Evolutionary conservation across 2,888 invertebrate species (phyloP).

Genomic region (Leptopilina syphax): DNA sequence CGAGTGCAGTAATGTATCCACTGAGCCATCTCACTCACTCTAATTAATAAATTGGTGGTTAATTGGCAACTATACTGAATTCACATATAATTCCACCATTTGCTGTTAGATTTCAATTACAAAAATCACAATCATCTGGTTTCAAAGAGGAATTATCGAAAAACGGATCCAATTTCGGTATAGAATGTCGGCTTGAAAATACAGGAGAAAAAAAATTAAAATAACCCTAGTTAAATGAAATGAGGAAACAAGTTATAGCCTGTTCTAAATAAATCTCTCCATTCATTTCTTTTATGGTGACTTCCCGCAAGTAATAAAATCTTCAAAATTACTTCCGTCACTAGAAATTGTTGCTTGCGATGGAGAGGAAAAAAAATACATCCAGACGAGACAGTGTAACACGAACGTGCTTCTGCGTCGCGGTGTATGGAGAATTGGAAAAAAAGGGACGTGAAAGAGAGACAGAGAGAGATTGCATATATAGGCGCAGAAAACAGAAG

Average conservation of each 20-base stretch:
- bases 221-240: not conserved
- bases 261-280: slow-evolving; percentile 22
- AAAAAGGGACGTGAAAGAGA: not conserved
- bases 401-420: slow-evolving; percentile 16
- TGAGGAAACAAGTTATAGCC: slow-evolving; percentile 13
- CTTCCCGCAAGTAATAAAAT: slow-evolving; percentile 40
- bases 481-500: slow-evolving; percentile 23
- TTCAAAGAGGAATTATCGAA: no score
- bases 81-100: no score
- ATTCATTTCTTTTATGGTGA: slow-evolving; percentile 25
- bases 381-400: slow-evolving; percentile 15
- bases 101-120: no score
- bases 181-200: no score
- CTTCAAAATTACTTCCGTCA: slow-evolving; percentile 40
- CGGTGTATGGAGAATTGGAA: slow-evolving; percentile 16
- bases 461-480: not conserved
- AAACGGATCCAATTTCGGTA: no score
- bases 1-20: no score
- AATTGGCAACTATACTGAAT: no score
- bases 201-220: no score
- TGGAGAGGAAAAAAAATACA: slow-evolving; percentile 10
- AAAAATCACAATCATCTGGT: no score
- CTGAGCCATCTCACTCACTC: no score
- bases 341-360: slow-evolving; percentile 19
- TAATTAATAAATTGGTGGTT: no score